These are phyloP conservation scores for Arothron firmamentum DNA, from an alignment of 2,113 vertebrate genomes.

Conservation along the genomic window DNA sequence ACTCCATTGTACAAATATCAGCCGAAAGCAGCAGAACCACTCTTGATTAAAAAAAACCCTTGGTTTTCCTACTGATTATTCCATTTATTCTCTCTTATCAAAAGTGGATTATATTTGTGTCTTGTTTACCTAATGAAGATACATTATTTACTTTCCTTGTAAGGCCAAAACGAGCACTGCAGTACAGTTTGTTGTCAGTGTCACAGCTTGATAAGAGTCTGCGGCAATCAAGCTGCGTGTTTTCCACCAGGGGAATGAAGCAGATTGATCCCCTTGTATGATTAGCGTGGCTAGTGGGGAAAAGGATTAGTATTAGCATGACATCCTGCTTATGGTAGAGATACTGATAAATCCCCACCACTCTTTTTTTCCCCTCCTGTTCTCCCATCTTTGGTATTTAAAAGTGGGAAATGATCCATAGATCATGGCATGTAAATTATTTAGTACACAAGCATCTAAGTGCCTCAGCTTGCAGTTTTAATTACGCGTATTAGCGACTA, in stretches of 20 bases:
- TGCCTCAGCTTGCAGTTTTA: constrained; percentile 75
- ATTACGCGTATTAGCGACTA: constrained; percentile 81
- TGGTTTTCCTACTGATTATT: constrained; percentile 32
- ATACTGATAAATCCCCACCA: constrained; percentile 70
- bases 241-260: constrained; percentile 51
- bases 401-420: constrained; percentile 74
- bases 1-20: constrained; percentile 52
- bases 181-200: constrained; percentile 56
- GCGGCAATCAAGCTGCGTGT: constrained; percentile 49
- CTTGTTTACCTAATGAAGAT: constrained; percentile 51
- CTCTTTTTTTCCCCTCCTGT: constrained; percentile 41
- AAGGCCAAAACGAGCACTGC: constrained; percentile 38
- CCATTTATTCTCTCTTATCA: constrained; percentile 7
- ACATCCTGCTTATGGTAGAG: constrained; percentile 67
- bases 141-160: constrained; percentile 67
- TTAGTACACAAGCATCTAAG: constrained; percentile 78
- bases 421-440: constrained; percentile 79
- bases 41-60: constrained; percentile 40
- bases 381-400: constrained; percentile 67
- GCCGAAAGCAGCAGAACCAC: constrained; percentile 17
- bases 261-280: constrained; percentile 65
- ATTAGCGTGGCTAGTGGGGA: constrained; percentile 50
- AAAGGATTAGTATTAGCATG: constrained; percentile 67
- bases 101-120: constrained; percentile 20
- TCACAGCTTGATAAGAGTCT: constrained; percentile 43